Conservation (phyloP, 30 jellyfish, hydroid and myxozoan species). For the Aurelia sp. region DNA sequence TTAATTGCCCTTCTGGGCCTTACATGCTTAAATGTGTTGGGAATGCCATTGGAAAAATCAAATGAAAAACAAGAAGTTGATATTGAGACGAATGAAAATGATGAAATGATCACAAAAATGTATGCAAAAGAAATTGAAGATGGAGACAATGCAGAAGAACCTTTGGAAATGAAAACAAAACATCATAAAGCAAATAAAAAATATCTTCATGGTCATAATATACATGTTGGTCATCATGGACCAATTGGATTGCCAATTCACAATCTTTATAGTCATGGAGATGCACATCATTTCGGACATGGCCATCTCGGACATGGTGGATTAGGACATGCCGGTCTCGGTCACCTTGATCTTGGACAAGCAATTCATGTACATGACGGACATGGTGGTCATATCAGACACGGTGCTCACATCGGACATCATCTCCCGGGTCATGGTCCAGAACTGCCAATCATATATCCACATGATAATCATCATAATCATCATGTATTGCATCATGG, state of each 20-base stretch:
- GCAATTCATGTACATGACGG: conserved; percentile 4
- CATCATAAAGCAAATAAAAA: conserved; percentile 60
- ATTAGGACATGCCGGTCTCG: neutral
- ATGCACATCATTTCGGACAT: conserved; percentile 11
- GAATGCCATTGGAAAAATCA: neutral
- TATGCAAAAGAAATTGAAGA: conserved; percentile 59
- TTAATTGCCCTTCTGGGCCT: too few relatives aligned
- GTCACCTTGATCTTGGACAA: conserved; percentile 16
- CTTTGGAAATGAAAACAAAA: conserved; percentile 6
- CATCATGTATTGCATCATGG: conserved; percentile 19
- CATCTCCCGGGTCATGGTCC: conserved; percentile 46
- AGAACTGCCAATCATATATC: conserved; percentile 16
- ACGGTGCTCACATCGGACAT: neutral
- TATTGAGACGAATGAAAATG: conserved; percentile 32
- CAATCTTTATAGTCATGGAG: conserved; percentile 4
- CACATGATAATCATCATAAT: conserved; percentile 6
- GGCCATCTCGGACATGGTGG: conserved; percentile 17
- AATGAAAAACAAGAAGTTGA: conserved; percentile 26
- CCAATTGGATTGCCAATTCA: conserved; percentile 38
- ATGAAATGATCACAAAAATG: conserved; percentile 38
- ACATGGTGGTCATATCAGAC: conserved; percentile 2
- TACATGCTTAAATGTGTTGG: conserved; percentile 2
- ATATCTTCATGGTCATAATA: conserved; percentile 22
- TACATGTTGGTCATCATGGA: conserved; percentile 4
- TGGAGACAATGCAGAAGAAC: conserved; percentile 70